Evolutionary conservation across 2,888 invertebrate genomes (phyloP), one percentile per base, ranked within the genome.

Genomic region (Synanthedon andrenaeformis): DNA sequence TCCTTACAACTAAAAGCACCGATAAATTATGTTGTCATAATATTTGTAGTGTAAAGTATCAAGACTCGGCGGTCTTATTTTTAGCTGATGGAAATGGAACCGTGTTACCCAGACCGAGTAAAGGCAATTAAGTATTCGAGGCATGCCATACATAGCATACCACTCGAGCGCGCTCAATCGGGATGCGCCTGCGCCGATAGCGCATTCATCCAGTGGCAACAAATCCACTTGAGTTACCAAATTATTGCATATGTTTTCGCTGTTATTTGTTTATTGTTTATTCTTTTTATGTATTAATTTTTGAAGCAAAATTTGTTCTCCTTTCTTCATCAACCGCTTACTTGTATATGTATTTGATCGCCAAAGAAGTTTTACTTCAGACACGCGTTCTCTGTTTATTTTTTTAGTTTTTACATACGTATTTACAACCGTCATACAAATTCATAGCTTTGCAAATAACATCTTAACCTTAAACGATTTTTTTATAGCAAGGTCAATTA

Each of bases 121-220:
- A 64, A 72, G 66, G 69, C 68, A 73, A 78, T 81, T 74, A 78
- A 49, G 72, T 67, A 77, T 70, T 70, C 76, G 66, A 70, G 67
- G 69, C 78, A 72, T 71, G 72, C 35, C 35, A 35, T 35, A 35
- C 35, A 35, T 35, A 35, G 35, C 65, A 65, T 66, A 55, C 73
- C 72, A 76, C 76, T 79, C 71, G 71, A 73, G 62, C 68, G 73
- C 66, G 68, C 74, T 70, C 74, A 67, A 75, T 74, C 67, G 67
- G 69, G 75, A 76, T 74, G 70, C 67, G 73, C 62, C 60, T 66
- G 74, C 69, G 63, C 68, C 62, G 60, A 45, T 45, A 45, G 11
- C 11, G 49, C 49, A 49, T 10, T 49, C 49, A 49, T 49, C 49
- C 49, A 17, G 45, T 45, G n/a, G 45, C 12, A 45, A 45, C 13